Percentiles rank a stretch among this genome's conserved stretches.
phyloP scores from a whole-genome alignment of 2,888 invertebrate genomes.

The Eutolmus rufibarbis region DNA sequence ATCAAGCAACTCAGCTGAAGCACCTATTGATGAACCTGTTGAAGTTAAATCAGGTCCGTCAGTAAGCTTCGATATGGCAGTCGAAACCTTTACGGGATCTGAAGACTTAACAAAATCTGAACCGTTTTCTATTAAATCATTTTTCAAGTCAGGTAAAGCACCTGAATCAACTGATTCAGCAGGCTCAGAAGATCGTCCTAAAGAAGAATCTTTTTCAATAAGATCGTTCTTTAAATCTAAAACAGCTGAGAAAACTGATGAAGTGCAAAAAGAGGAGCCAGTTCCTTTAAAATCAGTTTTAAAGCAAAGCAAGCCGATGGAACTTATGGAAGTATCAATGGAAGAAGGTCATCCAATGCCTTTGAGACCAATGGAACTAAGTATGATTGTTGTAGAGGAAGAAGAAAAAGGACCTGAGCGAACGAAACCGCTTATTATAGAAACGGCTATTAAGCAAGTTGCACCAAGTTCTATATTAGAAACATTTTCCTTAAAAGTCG shows the following conservation, averaged over 20 bases:
- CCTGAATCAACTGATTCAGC: background rate
- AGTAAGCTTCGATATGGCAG: background rate
- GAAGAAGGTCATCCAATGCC: background rate
- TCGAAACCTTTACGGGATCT: background rate
- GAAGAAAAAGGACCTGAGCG: background rate
- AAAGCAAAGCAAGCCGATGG: background rate
- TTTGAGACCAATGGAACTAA: background rate
- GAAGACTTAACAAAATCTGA: background rate
- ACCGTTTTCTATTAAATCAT: constrained; percentile 3
- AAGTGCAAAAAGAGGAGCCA: background rate
- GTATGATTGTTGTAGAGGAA: background rate
- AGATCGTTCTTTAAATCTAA: constrained; percentile 13
- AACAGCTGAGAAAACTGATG: background rate
- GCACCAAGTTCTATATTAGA: constrained; percentile 48
- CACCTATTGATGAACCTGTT: background rate
- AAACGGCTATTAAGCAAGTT: background rate
- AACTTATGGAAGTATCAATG: background rate
- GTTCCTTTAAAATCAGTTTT: background rate
- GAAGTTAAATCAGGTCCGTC: background rate
- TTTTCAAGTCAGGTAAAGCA: background rate
- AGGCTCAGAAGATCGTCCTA: background rate
- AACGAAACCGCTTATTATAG: background rate
- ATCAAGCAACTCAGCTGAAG: background rate
- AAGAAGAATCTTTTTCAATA: constrained; percentile 15
- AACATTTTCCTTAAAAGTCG: constrained; percentile 61